Conservation (phyloP, 2,797 vertebrate genomes). For the Sitta carolinensis region DNA sequence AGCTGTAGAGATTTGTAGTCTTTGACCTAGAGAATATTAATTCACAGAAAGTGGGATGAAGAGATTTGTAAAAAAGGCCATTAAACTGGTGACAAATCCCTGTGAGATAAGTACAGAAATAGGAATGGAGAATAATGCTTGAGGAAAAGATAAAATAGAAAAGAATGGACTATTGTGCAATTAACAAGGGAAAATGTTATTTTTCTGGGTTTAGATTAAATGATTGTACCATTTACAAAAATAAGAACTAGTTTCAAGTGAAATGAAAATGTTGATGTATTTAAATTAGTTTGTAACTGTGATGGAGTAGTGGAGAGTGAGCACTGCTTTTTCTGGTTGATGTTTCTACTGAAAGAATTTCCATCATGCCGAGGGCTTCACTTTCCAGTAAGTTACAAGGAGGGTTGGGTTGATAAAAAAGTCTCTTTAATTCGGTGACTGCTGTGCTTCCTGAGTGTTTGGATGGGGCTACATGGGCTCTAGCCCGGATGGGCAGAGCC, state of each 20-base stretch:
- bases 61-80: neutral
- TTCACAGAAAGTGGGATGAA: neutral
- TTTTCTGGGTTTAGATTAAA: neutral
- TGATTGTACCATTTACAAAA: neutral
- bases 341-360: neutral
- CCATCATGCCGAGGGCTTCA: neutral
- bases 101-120: neutral
- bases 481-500: too few relatives aligned
- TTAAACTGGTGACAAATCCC: neutral
- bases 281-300: neutral
- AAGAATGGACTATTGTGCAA: neutral
- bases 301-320: neutral
- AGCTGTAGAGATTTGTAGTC: neutral
- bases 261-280: neutral
- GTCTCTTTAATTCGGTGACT: neutral
- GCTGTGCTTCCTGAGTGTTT: neutral
- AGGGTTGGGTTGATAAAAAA: neutral
- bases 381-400: neutral
- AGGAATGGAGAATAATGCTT: neutral
- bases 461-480: neutral
- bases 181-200: neutral
- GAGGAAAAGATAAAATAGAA: neutral
- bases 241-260: neutral
- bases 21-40: neutral
- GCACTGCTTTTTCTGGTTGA: neutral